Conservation (phyloP, 2,888 invertebrate species). For the Neoascia interrupta region DNA sequence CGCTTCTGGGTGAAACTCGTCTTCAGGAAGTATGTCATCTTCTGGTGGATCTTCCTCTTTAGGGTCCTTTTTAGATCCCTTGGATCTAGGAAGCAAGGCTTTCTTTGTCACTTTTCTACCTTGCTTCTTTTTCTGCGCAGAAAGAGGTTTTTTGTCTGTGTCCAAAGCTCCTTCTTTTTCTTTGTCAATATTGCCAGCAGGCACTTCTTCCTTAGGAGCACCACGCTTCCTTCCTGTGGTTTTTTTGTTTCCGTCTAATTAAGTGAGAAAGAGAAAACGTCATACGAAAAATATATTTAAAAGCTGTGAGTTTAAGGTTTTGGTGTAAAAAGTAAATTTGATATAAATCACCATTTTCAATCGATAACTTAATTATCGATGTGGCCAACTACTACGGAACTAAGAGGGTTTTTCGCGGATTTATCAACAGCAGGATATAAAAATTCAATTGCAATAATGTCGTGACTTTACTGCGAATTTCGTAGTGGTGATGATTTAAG, state of each 20-base stretch:
- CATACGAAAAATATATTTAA: no score
- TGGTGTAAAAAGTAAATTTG: no score
- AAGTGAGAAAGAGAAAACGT: neutral
- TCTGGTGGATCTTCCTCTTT: conserved; percentile 50
- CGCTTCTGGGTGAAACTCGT: conserved; percentile 51
- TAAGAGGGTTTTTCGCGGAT: no score
- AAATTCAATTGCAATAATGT: no score
- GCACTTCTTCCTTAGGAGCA: conserved; percentile 35
- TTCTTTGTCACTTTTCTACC: conserved; percentile 48
- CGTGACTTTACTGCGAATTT: no score
- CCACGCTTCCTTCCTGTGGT: conserved; percentile 38
- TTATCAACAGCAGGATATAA: no score
- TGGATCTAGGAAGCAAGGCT: conserved; percentile 36
- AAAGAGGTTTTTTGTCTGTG: conserved; percentile 36
- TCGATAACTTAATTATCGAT: no score
- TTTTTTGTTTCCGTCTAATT: conserved; percentile 54
- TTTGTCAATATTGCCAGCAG: conserved; percentile 3
- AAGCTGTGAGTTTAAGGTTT: no score
- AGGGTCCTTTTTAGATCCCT: conserved; percentile 25
- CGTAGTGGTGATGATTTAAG: no score
- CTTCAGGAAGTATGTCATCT: conserved; percentile 59
- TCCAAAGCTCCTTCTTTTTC: neutral
- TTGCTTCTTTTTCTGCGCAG: conserved; percentile 24
- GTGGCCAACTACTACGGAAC: no score
- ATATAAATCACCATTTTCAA: no score